A percentile compares a stretch with the other conserved stretches of the same genome.
Evolutionary conservation across 2,888 invertebrate genomes (phyloP).

Genomic region (Lasiommata megera): DNA sequence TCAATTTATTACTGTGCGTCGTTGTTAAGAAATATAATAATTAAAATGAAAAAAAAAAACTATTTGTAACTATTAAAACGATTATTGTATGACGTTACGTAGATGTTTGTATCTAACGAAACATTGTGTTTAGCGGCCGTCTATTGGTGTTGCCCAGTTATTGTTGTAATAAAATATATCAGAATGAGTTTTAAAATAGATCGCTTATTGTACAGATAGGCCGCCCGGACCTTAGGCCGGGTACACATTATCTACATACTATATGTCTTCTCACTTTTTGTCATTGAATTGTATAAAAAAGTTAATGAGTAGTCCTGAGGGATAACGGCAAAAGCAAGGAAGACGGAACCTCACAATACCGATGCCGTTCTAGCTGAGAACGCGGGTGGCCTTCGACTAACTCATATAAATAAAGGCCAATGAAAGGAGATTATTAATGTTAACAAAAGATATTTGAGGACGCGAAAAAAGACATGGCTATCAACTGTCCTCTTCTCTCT

Average conservation of each 20-base stretch:
- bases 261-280: not conserved
- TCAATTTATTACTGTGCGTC: constrained; percentile 76
- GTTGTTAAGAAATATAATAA: constrained; percentile 65
- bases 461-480: too few species aligned
- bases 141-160: constrained; percentile 35
- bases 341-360: not conserved
- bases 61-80: constrained; percentile 66
- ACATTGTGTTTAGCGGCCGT: constrained; percentile 56
- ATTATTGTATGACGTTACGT: constrained; percentile 72
- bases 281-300: not conserved
- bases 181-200: constrained; percentile 15
- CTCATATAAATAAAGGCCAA: too few species aligned
- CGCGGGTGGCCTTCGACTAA: constrained; percentile 14
- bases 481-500: too few species aligned
- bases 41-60: constrained; percentile 45
- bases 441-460: too few species aligned
- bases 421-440: too few species aligned
- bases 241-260: not conserved
- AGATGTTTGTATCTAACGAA: constrained; percentile 68
- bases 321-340: not conserved
- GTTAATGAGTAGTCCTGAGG: not conserved
- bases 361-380: not conserved
- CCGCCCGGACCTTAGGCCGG: not conserved
- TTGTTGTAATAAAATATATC: constrained; percentile 24
- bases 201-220: not conserved